phyloP scores from a whole-genome alignment of 2,888 invertebrate genomes.

The Zhuqinia jingwanae region DNA sequence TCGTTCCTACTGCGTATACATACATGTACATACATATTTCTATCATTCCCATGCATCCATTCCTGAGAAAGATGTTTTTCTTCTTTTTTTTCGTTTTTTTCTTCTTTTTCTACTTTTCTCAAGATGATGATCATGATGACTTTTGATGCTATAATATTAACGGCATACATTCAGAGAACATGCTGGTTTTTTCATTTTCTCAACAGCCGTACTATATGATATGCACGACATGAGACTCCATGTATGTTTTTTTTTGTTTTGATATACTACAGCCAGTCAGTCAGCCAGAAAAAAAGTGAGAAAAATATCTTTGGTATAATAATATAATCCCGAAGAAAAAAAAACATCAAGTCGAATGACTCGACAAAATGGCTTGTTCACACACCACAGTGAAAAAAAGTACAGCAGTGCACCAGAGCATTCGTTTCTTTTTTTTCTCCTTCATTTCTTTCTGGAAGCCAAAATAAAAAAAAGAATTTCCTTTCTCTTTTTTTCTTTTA shows the following conservation, averaged over 20 bases:
- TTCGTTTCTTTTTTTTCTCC: not conserved
- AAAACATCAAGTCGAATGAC: constrained; percentile 57
- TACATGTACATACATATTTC: constrained; percentile 56
- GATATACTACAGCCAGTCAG: not conserved
- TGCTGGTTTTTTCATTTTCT: not conserved
- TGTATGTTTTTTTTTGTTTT: not conserved
- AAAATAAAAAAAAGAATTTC: constrained; percentile 15
- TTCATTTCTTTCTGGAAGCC: constrained; percentile 24
- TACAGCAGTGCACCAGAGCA: not conserved
- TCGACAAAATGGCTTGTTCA: constrained; percentile 48
- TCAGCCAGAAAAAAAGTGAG: not conserved
- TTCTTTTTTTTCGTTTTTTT: constrained; percentile 20
- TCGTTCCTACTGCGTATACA: too few species aligned
- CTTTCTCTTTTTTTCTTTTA: constrained; percentile 14
- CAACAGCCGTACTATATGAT: too few species aligned
- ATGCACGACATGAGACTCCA: too few species aligned
- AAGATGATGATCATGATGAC: not conserved
- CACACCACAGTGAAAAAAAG: not conserved
- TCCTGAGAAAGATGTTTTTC: constrained; percentile 38
- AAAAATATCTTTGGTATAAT: constrained; percentile 23
- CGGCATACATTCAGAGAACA: not conserved
- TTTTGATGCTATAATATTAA: constrained; percentile 16
- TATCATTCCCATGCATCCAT: constrained; percentile 41
- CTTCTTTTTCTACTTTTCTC: not conserved
- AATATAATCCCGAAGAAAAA: constrained; percentile 15